phyloP scores from a whole-genome alignment of 1,140 invertebrate species.

The Drosophila ercepeae region DNA sequence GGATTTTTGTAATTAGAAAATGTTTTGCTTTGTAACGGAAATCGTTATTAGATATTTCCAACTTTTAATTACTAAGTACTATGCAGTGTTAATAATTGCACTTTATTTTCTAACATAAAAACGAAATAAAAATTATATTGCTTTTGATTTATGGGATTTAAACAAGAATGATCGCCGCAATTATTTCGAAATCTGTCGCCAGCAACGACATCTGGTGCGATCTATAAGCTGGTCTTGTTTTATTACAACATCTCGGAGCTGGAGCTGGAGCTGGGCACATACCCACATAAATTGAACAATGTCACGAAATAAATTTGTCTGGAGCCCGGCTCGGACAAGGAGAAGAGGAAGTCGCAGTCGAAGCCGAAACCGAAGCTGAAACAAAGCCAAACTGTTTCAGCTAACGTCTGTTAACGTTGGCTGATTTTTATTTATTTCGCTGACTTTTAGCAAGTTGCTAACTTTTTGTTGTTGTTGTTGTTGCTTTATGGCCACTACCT shows the following conservation, averaged over 20 bases:
- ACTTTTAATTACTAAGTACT: background rate
- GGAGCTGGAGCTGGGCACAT: slow-evolving; percentile 13
- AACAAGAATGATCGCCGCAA: slow-evolving; percentile 40
- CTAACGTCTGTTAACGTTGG: slow-evolving; percentile 59
- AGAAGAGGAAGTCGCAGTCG: slow-evolving; percentile 12
- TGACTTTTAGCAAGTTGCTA: slow-evolving; percentile 70
- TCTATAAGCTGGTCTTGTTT: slow-evolving; percentile 46
- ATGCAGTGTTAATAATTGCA: background rate
- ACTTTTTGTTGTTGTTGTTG: slow-evolving; percentile 51
- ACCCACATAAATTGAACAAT: slow-evolving; percentile 75
- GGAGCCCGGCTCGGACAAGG: slow-evolving; percentile 31
- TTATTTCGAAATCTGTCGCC: slow-evolving; percentile 68
- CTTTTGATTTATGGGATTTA: slow-evolving; percentile 40
- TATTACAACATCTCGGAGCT: slow-evolving; percentile 68
- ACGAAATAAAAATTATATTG: slow-evolving; percentile 36
- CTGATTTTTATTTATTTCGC: slow-evolving; percentile 78
- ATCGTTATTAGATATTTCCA: slow-evolving; percentile 1
- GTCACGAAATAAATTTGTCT: slow-evolving; percentile 76
- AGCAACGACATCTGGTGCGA: slow-evolving; percentile 20
- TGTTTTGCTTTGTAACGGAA: background rate
- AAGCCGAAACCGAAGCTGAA: slow-evolving; percentile 8
- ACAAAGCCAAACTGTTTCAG: slow-evolving; percentile 48
- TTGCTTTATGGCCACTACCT: slow-evolving; percentile 16
- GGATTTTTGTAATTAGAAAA: slow-evolving; percentile 1
- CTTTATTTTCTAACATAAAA: slow-evolving; percentile 18